These are phyloP conservation scores for Peromyscus maniculatus DNA, from an alignment of 2,113 vertebrate species.

Conservation along the genomic window DNA sequence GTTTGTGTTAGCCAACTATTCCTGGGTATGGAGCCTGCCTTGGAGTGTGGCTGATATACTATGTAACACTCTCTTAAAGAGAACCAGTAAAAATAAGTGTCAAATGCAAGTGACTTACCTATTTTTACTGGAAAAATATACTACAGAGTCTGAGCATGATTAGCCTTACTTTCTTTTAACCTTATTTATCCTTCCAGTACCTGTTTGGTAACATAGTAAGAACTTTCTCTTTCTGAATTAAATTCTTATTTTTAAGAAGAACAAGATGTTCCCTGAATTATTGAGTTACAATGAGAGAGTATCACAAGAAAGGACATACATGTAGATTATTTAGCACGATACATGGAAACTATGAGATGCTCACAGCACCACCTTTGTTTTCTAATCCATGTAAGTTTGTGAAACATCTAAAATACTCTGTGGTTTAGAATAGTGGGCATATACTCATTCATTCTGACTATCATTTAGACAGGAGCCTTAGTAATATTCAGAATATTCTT, in stretches of 20 bases:
- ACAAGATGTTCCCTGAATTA: background rate
- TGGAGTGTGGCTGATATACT: background rate
- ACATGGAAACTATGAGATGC: background rate
- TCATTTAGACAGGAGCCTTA: background rate
- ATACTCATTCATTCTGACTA: background rate
- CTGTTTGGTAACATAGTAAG: background rate
- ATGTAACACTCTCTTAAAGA: no score
- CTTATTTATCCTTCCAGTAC: background rate
- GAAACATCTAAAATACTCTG: background rate
- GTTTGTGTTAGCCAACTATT: background rate
- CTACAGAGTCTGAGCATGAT: background rate
- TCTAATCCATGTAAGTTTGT: background rate
- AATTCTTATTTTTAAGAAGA: constrained; percentile 2
- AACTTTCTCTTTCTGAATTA: background rate
- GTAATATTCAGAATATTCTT: background rate
- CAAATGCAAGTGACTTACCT: background rate
- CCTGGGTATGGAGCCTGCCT: background rate
- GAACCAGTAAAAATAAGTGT: background rate
- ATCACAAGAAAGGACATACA: background rate
- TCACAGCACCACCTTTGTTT: background rate
- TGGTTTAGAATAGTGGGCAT: background rate
- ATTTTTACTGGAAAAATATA: background rate
- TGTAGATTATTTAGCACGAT: background rate
- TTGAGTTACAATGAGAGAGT: background rate
- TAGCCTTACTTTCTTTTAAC: background rate